Conservation (phyloP, 2,797 vertebrate species). For the Microctenopoma stevenorrisi region DNA sequence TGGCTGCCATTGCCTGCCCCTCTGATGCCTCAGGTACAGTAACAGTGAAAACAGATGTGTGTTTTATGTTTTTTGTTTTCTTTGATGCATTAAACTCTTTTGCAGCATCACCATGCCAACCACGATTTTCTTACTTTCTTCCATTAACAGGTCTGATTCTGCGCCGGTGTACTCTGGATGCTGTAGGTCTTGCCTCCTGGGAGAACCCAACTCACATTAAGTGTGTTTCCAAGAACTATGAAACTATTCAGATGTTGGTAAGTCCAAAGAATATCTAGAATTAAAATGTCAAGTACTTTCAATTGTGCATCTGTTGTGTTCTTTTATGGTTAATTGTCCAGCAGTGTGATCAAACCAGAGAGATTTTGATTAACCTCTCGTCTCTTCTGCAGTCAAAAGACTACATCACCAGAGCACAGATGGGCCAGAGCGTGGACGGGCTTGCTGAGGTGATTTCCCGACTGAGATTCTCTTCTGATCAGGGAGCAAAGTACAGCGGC, state of each 20-base stretch:
- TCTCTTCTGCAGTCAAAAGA: slow-evolving; percentile 86
- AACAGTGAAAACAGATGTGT: neutral
- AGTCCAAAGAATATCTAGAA: slow-evolving; percentile 47
- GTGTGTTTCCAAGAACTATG: slow-evolving; percentile 95
- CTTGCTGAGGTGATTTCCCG: slow-evolving; percentile 92
- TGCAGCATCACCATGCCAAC: neutral
- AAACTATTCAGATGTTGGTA: slow-evolving; percentile 95
- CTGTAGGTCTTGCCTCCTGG: slow-evolving; percentile 94
- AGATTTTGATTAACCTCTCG: slow-evolving; percentile 39
- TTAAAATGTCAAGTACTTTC: slow-evolving; percentile 10
- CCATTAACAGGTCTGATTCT: slow-evolving; percentile 89
- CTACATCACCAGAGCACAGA: slow-evolving; percentile 89
- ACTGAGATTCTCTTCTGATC: slow-evolving; percentile 91
- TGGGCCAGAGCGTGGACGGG: slow-evolving; percentile 87
- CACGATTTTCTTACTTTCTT: slow-evolving; percentile 10
- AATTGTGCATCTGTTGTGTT: slow-evolving; percentile 10
- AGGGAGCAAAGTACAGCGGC: slow-evolving; percentile 94
- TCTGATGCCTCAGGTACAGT: slow-evolving; percentile 90
- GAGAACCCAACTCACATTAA: slow-evolving; percentile 93
- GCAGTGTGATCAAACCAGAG: neutral
- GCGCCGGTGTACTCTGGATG: slow-evolving; percentile 93
- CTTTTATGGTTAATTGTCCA: slow-evolving; percentile 15
- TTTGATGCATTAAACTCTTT: neutral
- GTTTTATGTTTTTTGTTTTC: neutral
- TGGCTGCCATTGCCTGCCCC: slow-evolving; percentile 89